A percentile compares a stretch with the other conserved stretches of the same genome.
Conservation (phyloP, 64 coral and sea anemone species). For the Actinia tenebrosa region DNA sequence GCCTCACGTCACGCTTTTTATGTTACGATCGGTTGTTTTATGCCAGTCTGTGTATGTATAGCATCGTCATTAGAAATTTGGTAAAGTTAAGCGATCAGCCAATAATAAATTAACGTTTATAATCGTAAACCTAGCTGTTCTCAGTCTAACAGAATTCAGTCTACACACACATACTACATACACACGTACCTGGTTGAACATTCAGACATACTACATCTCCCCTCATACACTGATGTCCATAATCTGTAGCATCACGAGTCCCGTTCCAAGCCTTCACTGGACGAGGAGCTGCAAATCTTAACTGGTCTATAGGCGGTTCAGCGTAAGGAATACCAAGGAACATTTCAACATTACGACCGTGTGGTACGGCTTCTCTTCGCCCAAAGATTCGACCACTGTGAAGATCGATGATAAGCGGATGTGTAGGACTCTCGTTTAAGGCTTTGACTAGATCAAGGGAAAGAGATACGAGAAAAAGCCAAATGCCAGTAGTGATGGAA, state of each 20-base stretch:
- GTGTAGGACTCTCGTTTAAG: background rate
- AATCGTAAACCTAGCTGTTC: too few relatives aligned
- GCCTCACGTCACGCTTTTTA: too few relatives aligned
- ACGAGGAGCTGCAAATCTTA: conserved; percentile 14
- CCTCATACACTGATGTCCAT: background rate
- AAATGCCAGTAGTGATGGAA: background rate
- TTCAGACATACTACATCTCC: background rate
- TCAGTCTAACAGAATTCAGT: too few relatives aligned
- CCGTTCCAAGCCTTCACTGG: background rate
- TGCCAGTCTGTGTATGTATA: too few relatives aligned
- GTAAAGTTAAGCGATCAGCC: too few relatives aligned
- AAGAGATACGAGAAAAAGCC: background rate
- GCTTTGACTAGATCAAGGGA: background rate
- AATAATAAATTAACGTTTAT: too few relatives aligned
- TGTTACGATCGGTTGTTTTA: too few relatives aligned
- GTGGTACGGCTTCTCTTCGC: background rate
- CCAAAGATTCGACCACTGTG: conserved; percentile 6
- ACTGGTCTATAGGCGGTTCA: background rate
- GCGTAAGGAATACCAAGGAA: conserved; percentile 27
- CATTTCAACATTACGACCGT: conserved; percentile 2
- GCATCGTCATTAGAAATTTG: too few relatives aligned
- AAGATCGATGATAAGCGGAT: background rate
- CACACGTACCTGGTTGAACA: background rate
- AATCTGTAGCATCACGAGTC: background rate
- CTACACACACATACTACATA: too few relatives aligned